Evolutionary conservation across 2,113 vertebrate species (phyloP).

Genomic region (Mastomys coucha): DNA sequence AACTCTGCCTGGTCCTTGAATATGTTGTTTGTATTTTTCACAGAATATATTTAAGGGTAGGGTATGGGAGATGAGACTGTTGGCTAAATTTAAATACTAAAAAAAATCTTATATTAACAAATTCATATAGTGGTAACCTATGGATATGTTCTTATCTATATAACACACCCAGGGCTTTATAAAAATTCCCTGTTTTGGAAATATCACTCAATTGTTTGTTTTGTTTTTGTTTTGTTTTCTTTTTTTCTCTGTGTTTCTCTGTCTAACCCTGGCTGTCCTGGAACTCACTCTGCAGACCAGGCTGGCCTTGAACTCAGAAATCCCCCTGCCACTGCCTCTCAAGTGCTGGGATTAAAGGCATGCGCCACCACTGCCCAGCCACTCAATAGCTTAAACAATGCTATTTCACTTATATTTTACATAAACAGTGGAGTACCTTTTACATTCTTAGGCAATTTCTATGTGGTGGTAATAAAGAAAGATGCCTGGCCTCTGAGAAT

Average conservation of each 20-base stretch:
- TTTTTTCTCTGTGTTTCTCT: no score
- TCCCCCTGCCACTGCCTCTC: no score
- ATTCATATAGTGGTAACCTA: neutral
- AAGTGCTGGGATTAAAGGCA: no score
- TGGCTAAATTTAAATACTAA: conserved; percentile 50
- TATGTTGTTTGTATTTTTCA: neutral
- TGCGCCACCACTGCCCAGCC: no score
- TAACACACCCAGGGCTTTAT: conserved; percentile 4
- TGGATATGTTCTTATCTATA: conserved; percentile 25
- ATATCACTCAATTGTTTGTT: neutral
- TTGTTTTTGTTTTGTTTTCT: no score
- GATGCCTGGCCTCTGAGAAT: neutral
- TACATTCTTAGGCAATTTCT: conserved; percentile 9
- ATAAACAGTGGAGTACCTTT: conserved; percentile 7
- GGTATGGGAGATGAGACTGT: neutral
- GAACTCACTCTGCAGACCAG: no score
- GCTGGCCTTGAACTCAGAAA: no score
- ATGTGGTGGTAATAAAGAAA: neutral
- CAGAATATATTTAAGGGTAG: conserved; percentile 1
- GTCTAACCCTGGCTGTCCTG: no score
- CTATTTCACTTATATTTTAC: conserved; percentile 42
- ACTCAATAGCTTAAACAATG: conserved; percentile 21
- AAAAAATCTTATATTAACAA: conserved; percentile 25
- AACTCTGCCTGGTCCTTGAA: neutral
- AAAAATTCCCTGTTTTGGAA: conserved; percentile 34